Conservation (phyloP, 2,797 vertebrate genomes). For the Gymnodraco acuticeps region DNA sequence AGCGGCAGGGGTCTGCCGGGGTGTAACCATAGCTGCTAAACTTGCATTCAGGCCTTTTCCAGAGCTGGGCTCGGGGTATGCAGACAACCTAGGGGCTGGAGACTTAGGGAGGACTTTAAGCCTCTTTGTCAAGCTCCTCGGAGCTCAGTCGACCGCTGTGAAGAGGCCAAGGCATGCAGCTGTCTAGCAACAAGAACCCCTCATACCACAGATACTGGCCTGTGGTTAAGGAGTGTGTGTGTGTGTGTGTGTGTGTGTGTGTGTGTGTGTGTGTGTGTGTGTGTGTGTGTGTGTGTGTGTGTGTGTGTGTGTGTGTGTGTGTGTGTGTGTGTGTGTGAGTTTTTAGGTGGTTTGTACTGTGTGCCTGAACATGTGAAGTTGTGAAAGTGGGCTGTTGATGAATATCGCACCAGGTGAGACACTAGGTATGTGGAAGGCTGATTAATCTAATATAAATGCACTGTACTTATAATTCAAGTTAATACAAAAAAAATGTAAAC, state of each 20-base stretch:
- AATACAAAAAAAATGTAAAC: neutral
- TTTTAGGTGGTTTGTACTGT: slow-evolving; percentile 53
- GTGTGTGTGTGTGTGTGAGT: slow-evolving; percentile 31
- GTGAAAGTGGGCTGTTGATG: slow-evolving; percentile 66
- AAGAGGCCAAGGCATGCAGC: slow-evolving; percentile 84
- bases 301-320: slow-evolving; percentile 42
- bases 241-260: slow-evolving; percentile 18
- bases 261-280: slow-evolving; percentile 42
- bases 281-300: slow-evolving; percentile 42
- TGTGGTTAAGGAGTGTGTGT: slow-evolving; percentile 71
- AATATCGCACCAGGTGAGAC: slow-evolving; percentile 68
- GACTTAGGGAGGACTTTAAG: slow-evolving; percentile 85
- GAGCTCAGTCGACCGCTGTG: slow-evolving; percentile 83
- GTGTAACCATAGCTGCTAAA: slow-evolving; percentile 86
- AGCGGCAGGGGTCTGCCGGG: slow-evolving; percentile 74
- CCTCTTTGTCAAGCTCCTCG: slow-evolving; percentile 83
- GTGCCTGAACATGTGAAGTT: slow-evolving; percentile 64
- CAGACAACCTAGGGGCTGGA: slow-evolving; percentile 78
- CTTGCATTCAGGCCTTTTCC: slow-evolving; percentile 80
- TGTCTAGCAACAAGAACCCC: slow-evolving; percentile 87
- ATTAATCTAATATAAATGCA: neutral
- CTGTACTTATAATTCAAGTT: neutral
- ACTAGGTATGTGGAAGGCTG: slow-evolving; percentile 29
- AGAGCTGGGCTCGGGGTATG: slow-evolving; percentile 77
- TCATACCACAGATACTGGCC: slow-evolving; percentile 81